Conservation (phyloP, 2,113 vertebrate species). For the Globicephala melas region DNA sequence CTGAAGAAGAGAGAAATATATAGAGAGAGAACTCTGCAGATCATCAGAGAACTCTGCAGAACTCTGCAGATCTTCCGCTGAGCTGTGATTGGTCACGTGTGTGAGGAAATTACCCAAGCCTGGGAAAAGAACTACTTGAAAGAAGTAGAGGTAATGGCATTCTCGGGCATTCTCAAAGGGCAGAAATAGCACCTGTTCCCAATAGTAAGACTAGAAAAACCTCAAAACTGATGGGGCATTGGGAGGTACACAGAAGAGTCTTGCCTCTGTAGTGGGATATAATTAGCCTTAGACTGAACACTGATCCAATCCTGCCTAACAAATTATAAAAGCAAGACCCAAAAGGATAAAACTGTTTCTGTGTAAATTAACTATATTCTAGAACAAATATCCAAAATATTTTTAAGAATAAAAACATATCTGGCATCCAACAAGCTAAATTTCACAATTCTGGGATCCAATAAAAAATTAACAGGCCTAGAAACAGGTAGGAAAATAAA, state of each 20-base stretch:
- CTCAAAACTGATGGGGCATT: not conserved
- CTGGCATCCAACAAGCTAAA: not conserved
- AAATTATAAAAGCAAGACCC: not conserved
- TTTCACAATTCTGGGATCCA: not conserved
- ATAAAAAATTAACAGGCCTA: not conserved
- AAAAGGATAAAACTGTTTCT: not conserved
- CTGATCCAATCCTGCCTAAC: not conserved
- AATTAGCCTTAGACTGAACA: not conserved
- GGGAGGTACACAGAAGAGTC: not conserved
- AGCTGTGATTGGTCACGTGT: not conserved
- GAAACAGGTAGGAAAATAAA: not conserved
- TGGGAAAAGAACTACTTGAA: not conserved
- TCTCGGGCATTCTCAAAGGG: not conserved
- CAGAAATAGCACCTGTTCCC: not conserved
- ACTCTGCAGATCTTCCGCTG: not conserved
- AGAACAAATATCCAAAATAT: not conserved
- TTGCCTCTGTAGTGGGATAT: not conserved
- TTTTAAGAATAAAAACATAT: not conserved
- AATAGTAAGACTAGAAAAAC: not conserved
- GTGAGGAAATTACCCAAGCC: not conserved
- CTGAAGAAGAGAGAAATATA: not conserved
- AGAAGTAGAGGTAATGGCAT: not conserved
- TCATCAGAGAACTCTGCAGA: not conserved
- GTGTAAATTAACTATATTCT: not conserved
- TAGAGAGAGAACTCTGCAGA: not conserved